These are phyloP conservation scores for Cryptus viduatorius DNA, from an alignment of 2,888 invertebrate genomes.

Conservation along the genomic window DNA sequence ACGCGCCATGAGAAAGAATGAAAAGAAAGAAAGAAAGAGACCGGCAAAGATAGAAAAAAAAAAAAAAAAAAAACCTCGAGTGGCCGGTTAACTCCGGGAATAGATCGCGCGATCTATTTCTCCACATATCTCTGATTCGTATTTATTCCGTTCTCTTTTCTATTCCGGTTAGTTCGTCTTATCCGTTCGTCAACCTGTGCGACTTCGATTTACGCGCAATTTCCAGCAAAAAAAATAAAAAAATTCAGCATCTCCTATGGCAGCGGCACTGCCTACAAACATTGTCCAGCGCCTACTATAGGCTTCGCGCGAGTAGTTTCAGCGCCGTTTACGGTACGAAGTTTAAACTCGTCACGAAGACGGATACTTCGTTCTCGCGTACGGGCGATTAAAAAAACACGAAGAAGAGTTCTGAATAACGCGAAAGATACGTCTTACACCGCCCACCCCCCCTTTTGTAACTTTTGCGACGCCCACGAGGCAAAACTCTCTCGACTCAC, in stretches of 20 bases:
- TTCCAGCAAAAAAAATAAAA: slow-evolving; percentile 14
- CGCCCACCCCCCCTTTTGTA: slow-evolving; percentile 31
- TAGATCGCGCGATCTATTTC: slow-evolving; percentile 57
- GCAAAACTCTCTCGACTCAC: slow-evolving; percentile 61
- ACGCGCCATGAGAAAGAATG: slow-evolving; percentile 21
- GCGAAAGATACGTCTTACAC: slow-evolving; percentile 4
- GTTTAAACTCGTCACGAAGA: not conserved
- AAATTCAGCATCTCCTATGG: slow-evolving; percentile 4
- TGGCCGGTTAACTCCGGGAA: slow-evolving; percentile 44
- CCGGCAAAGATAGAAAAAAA: not conserved
- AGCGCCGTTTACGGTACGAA: slow-evolving; percentile 11
- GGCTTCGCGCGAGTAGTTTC: not conserved
- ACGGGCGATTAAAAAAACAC: not conserved
- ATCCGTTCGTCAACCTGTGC: not conserved
- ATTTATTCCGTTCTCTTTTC: slow-evolving; percentile 29
- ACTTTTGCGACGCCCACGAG: slow-evolving; percentile 56
- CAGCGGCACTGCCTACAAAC: not conserved
- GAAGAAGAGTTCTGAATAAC: slow-evolving; percentile 7
- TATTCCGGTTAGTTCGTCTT: not conserved
- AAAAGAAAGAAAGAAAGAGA: slow-evolving; percentile 16
- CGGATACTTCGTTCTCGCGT: not conserved
- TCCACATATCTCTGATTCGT: slow-evolving; percentile 19
- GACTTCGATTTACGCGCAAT: slow-evolving; percentile 13
- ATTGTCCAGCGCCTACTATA: slow-evolving; percentile 1
- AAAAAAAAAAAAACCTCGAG: slow-evolving; percentile 41